phyloP scores from a whole-genome alignment of 2,113 vertebrate genomes.

The Hippoglossus stenolepis region DNA sequence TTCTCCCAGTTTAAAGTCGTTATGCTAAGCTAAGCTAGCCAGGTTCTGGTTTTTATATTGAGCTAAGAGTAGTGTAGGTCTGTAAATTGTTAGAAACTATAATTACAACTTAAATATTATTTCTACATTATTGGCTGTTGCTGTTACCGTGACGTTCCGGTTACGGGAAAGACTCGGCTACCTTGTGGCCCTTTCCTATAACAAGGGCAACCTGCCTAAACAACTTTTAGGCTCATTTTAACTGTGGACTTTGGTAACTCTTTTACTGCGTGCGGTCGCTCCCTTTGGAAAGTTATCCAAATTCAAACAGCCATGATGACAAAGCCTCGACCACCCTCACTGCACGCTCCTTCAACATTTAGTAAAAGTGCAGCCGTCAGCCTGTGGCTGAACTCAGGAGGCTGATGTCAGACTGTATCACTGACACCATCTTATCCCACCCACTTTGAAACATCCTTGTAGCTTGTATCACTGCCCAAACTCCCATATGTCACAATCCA shows the following conservation, averaged over 20 bases:
- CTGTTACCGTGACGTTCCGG: background rate
- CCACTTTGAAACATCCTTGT: background rate
- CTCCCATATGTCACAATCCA: background rate
- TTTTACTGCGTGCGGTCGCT: conserved; percentile 16
- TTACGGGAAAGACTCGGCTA: background rate
- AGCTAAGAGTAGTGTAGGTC: background rate
- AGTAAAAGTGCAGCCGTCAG: conserved; percentile 4
- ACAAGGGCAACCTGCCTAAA: background rate
- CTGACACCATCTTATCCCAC: background rate
- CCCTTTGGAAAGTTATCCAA: background rate
- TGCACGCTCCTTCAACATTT: background rate
- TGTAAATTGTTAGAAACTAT: background rate
- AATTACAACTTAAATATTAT: background rate
- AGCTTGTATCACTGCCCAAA: background rate
- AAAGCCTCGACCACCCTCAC: conserved; percentile 35
- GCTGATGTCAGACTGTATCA: conserved; percentile 42
- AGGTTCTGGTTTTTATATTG: background rate
- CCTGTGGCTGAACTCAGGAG: conserved; percentile 37
- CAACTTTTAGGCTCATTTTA: background rate
- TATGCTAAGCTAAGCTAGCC: background rate
- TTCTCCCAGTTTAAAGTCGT: too few species aligned
- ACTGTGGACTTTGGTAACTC: background rate
- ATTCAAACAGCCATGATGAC: conserved; percentile 20
- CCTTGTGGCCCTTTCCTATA: background rate
- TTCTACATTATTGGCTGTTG: background rate